A percentile compares a stretch with the other conserved stretches of the same genome.
Evolutionary conservation across 2,888 invertebrate genomes (phyloP).

Genomic region (Chaitophorus viminalis): DNA sequence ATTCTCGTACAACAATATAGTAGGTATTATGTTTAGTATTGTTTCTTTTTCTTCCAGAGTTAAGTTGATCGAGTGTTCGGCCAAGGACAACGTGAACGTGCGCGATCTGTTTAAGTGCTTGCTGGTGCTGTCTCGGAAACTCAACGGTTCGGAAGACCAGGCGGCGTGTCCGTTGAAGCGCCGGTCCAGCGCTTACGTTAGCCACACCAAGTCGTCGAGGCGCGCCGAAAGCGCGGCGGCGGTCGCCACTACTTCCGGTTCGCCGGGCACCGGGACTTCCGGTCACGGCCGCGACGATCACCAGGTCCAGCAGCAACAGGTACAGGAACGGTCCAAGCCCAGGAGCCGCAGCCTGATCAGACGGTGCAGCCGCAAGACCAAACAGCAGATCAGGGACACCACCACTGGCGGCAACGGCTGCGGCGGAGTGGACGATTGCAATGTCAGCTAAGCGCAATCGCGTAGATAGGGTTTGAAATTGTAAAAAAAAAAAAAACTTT

Average conservation of each 20-base stretch:
- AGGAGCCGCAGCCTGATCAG: slow-evolving; percentile 81
- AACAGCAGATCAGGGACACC: slow-evolving; percentile 80
- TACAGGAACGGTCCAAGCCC: slow-evolving; percentile 71
- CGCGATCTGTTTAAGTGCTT: slow-evolving; percentile 83
- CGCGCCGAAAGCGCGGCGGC: slow-evolving; percentile 30
- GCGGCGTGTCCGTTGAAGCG: slow-evolving; percentile 71
- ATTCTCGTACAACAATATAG: too few species aligned
- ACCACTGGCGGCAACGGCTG: slow-evolving; percentile 72
- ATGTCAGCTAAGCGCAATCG: slow-evolving; percentile 73
- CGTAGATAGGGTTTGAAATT: neutral
- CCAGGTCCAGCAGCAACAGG: slow-evolving; percentile 40
- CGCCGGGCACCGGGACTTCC: slow-evolving; percentile 67
- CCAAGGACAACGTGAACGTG: slow-evolving; percentile 81
- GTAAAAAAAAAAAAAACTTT: neutral
- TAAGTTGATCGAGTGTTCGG: slow-evolving; percentile 81
- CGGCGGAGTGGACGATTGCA: slow-evolving; percentile 77
- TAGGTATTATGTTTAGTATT: neutral
- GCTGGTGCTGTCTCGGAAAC: slow-evolving; percentile 79
- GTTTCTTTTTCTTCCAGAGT: slow-evolving; percentile 70
- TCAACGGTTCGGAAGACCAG: slow-evolving; percentile 71
- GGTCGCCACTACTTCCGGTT: slow-evolving; percentile 64
- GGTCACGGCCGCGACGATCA: slow-evolving; percentile 68
- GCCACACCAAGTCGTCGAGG: slow-evolving; percentile 62
- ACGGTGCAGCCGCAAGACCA: slow-evolving; percentile 81
- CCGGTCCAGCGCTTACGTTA: slow-evolving; percentile 78